A percentile compares a stretch with the other conserved stretches of the same genome.
phyloP scores from a whole-genome alignment of 2,113 vertebrate genomes.

The Antechinus flavipes region DNA sequence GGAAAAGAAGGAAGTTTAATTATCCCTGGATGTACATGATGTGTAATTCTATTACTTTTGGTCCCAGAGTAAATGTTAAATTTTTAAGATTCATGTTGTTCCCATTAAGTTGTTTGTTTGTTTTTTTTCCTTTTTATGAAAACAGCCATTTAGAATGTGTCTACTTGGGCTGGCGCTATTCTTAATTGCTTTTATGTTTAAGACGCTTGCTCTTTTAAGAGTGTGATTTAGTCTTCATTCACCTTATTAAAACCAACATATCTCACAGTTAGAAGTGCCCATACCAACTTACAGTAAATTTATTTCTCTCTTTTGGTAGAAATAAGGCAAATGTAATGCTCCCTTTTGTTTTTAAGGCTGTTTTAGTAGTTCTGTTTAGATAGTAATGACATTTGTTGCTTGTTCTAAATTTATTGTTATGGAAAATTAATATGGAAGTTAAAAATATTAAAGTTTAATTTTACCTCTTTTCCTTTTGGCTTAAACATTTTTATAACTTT shows the following conservation, averaged over 20 bases:
- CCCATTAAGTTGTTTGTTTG: background rate
- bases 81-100: slow-evolving; percentile 22
- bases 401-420: slow-evolving; percentile 18
- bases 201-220: slow-evolving; percentile 12
- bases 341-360: background rate
- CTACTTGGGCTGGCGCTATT: background rate
- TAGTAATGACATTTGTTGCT: background rate
- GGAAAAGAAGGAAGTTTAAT: background rate
- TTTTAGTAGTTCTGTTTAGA: slow-evolving; percentile 16
- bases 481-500: slow-evolving; percentile 30
- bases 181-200: background rate
- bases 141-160: background rate
- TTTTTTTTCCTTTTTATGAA: slow-evolving; percentile 11
- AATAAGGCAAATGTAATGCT: background rate
- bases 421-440: slow-evolving; percentile 7
- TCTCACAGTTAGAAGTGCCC: background rate
- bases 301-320: background rate
- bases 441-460: background rate
- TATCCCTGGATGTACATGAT: background rate
- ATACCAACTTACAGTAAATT: background rate
- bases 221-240: slow-evolving; percentile 6
- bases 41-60: background rate
- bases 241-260: background rate
- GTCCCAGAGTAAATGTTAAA: background rate
- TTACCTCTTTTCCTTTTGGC: slow-evolving; percentile 1